Percentiles rank a stretch among this genome's conserved stretches.
These are phyloP conservation scores for Chrysochloris asiatica DNA, from an alignment of 2,113 vertebrate genomes.

Conservation along the genomic window DNA sequence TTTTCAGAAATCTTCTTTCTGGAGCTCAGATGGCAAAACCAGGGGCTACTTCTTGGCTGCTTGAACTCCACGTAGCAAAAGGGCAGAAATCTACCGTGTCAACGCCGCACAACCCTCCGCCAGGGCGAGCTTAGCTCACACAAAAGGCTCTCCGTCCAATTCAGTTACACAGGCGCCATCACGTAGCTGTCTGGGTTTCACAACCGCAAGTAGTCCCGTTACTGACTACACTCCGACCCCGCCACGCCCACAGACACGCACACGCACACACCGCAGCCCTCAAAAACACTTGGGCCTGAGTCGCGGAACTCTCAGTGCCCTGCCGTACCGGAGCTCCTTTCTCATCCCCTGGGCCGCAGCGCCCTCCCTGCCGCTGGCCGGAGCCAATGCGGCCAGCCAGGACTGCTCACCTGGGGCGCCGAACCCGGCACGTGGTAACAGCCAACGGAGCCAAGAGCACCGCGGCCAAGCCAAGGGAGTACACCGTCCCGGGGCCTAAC, in stretches of 20 bases:
- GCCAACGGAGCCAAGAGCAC: accelerated
- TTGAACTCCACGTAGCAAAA: accelerated
- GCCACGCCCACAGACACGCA: slow-evolving; percentile 18
- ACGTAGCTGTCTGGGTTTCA: neutral
- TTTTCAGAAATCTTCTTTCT: neutral
- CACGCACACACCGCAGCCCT: neutral
- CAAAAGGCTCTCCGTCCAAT: neutral
- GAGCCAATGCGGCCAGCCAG: neutral
- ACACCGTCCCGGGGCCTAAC: accelerated
- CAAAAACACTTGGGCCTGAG: neutral
- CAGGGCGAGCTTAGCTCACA: neutral
- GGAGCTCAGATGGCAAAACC: neutral
- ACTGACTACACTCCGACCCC: neutral
- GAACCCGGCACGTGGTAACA: accelerated
- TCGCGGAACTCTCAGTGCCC: neutral
- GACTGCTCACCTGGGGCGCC: neutral
- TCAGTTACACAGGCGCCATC: neutral
- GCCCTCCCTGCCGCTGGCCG: neutral
- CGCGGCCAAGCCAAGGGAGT: accelerated
- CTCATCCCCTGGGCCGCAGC: neutral
- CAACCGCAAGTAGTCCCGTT: neutral
- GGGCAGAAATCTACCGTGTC: neutral
- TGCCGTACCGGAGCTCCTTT: neutral
- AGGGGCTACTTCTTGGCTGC: neutral
- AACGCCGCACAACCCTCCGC: neutral